Evolutionary conservation across 2,797 vertebrate species (phyloP).

Genomic region (Paedocypris micromegethes): DNA sequence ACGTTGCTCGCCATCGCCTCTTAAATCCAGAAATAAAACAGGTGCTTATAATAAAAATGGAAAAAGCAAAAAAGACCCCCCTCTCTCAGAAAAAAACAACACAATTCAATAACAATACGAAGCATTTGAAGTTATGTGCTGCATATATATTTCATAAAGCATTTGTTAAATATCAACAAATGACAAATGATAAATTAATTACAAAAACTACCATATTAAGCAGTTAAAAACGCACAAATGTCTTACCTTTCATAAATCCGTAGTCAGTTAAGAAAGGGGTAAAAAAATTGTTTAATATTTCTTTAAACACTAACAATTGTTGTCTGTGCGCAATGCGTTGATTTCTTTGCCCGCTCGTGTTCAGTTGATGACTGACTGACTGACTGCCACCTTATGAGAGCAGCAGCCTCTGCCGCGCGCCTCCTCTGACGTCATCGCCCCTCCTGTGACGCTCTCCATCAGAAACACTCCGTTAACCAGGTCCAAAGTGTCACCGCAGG

Average conservation of each 20-base stretch:
- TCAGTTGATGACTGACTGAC: conserved; percentile 50
- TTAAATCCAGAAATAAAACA: not conserved
- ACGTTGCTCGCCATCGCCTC: conserved; percentile 76
- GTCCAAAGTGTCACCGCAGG: not conserved
- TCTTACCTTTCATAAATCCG: conserved; percentile 19
- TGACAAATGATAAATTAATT: too few species aligned
- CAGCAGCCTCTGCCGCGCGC: conserved; percentile 57
- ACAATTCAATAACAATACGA: too few species aligned
- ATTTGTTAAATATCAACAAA: not conserved
- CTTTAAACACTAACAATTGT: conserved; percentile 8
- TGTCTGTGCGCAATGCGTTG: conserved; percentile 28
- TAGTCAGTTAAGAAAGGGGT: not conserved
- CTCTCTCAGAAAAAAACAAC: too few species aligned
- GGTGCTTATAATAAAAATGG: not conserved
- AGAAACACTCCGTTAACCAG: conserved; percentile 6
- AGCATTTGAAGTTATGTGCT: too few species aligned
- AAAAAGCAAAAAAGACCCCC: not conserved
- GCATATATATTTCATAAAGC: not conserved
- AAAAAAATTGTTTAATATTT: not conserved
- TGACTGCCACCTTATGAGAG: conserved; percentile 53
- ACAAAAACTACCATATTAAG: too few species aligned
- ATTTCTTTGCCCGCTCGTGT: conserved; percentile 42
- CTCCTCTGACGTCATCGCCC: conserved; percentile 65
- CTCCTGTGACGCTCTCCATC: conserved; percentile 36
- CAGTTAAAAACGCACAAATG: too few species aligned